Conservation (phyloP, 2,888 invertebrate genomes). For the Alitta virens region DNA sequence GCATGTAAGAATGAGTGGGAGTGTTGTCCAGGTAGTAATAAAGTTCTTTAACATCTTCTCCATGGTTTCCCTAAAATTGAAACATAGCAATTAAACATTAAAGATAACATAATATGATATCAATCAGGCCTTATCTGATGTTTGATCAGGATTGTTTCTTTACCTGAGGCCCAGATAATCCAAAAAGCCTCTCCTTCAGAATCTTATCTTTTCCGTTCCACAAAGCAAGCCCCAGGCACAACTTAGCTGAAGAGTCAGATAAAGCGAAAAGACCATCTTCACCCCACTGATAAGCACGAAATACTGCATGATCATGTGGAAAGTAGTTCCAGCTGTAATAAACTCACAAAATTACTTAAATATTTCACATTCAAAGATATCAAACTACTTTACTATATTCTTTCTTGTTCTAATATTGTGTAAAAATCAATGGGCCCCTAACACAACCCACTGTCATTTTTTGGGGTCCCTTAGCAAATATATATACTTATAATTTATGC, state of each 20-base stretch:
- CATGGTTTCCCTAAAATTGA: conserved; percentile 55
- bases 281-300: conserved; percentile 52
- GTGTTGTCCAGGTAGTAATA: conserved; percentile 54
- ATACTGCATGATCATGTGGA: conserved; percentile 45
- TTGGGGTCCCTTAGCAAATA: too few relatives aligned
- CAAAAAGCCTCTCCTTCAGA: conserved; percentile 55
- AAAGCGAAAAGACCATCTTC: conserved; percentile 56
- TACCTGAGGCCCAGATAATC: conserved; percentile 54
- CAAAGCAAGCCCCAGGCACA: conserved; percentile 49
- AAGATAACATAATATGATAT: too few relatives aligned
- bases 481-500: too few relatives aligned
- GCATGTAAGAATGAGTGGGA: conserved; percentile 55
- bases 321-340: conserved; percentile 50
- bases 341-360: too few relatives aligned
- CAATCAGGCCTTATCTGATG: too few relatives aligned
- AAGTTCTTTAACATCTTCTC: conserved; percentile 57
- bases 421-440: too few relatives aligned
- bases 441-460: too few relatives aligned
- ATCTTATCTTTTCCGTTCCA: conserved; percentile 55
- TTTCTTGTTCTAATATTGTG: too few relatives aligned
- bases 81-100: neutral
- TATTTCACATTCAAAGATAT: too few relatives aligned
- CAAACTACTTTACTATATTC: too few relatives aligned
- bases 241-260: conserved; percentile 46
- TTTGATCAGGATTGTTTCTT: neutral